These are phyloP conservation scores for Labeo calbasu DNA, from an alignment of 2,797 vertebrate species.

Conservation along the genomic window DNA sequence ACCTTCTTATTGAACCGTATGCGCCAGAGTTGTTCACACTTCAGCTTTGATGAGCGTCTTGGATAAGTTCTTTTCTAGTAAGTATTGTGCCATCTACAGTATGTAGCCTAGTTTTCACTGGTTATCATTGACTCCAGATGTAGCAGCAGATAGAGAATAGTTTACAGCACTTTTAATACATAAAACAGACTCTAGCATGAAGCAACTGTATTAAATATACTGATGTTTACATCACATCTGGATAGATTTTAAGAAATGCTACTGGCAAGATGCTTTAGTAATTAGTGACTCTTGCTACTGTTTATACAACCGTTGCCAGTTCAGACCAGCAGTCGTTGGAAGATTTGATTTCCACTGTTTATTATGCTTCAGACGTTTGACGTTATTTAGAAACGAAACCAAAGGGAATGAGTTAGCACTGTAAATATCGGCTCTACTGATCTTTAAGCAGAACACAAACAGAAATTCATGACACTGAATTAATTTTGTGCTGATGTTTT, in stretches of 20 bases:
- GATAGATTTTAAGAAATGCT: background rate
- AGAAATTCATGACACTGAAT: background rate
- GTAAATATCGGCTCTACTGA: slow-evolving; percentile 1
- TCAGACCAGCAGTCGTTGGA: slow-evolving; percentile 13
- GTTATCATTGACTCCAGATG: slow-evolving; percentile 12
- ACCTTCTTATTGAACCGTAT: background rate
- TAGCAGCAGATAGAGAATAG: slow-evolving; percentile 4
- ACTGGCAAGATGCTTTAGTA: background rate
- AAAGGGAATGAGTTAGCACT: slow-evolving; percentile 8
- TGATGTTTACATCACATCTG: background rate
- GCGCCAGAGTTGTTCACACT: background rate
- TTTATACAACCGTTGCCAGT: background rate
- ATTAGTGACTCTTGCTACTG: background rate
- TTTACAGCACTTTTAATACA: slow-evolving; percentile 13
- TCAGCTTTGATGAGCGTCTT: background rate
- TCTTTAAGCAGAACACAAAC: slow-evolving; percentile 12
- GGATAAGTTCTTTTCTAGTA: background rate
- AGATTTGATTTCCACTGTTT: background rate
- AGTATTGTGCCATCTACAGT: background rate
- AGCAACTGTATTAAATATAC: background rate
- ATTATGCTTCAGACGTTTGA: background rate
- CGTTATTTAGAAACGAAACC: slow-evolving; percentile 5
- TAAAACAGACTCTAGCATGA: background rate
- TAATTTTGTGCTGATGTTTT: slow-evolving; percentile 1
- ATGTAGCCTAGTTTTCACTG: slow-evolving; percentile 3